Conservation (phyloP, 2,797 vertebrate species). For the Sebastolobus altivelis region DNA sequence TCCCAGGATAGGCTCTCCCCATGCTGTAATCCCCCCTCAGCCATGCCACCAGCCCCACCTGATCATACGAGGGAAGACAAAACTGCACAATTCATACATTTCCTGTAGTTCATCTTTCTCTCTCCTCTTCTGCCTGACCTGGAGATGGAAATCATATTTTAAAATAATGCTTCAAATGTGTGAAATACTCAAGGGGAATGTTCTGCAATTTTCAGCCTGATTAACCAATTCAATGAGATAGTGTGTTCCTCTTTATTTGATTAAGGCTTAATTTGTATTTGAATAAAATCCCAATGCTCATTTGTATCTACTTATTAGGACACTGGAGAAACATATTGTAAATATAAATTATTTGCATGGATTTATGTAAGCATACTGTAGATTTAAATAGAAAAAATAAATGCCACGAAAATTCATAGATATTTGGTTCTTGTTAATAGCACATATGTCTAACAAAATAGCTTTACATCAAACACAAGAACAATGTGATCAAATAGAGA, state of each 20-base stretch:
- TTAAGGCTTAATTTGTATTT: slow-evolving; percentile 9
- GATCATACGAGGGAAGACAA: slow-evolving; percentile 84
- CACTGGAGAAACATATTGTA: not conserved
- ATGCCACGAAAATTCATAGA: not conserved
- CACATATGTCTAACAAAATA: not conserved
- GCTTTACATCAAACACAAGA: not conserved
- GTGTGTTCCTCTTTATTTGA: not conserved
- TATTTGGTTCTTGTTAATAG: not conserved
- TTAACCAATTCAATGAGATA: not conserved
- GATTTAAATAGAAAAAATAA: not conserved
- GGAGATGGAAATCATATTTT: not conserved
- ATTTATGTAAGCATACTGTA: not conserved
- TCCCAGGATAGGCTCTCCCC: slow-evolving; percentile 73
- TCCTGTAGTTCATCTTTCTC: slow-evolving; percentile 62
- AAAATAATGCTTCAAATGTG: not conserved
- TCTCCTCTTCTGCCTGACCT: slow-evolving; percentile 11
- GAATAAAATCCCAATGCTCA: not conserved
- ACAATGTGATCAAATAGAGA: not conserved
- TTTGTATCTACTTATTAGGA: not conserved
- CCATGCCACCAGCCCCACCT: slow-evolving; percentile 69
- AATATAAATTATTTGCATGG: not conserved
- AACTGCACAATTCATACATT: slow-evolving; percentile 87
- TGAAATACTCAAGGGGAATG: not conserved
- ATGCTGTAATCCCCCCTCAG: slow-evolving; percentile 38
- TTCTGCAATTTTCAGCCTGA: not conserved